Base-by-base conservation (phyloP, 2,888 invertebrate species). In the Callinectes sapidus region DNA sequence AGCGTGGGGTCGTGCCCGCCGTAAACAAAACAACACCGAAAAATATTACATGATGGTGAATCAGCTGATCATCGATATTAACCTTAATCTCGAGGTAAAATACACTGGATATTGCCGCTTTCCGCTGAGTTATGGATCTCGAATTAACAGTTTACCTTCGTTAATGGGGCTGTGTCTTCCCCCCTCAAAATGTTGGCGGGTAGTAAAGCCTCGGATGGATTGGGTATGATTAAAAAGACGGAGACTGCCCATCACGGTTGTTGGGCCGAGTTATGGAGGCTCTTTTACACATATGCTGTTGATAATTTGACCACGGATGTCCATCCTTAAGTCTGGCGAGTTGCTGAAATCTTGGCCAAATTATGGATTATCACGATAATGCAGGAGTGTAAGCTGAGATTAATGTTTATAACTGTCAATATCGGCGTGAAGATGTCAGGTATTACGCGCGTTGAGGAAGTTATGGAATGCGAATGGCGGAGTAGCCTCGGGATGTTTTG, bases 281-380 rank as follows among this genome's bases (percentile, higher is more conserved):
- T 92, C 92, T 92, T 92, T 92, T 92, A 92, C 92, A 92, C 92
- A 92, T 92, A 92, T 92, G 92, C 92, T 92, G 90, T 92, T 87
- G 92, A 90, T 92, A 92, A 92, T 92, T 92, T 92, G 90, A 90
- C 90, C 87, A 39, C 92, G 92, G 90, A 92, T 90, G 87, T 92
- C 92, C 92, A 81, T 90, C 66, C 90, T 92, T 92, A 92, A 61
- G 92, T 35, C 87, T 71, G 86, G 92, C 28, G 85, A 90, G 92
- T 92, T 92, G 92, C 92, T 92, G 92, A 92, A 92, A 92, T 92
- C 92, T 71, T 92, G 92, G 87, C 87, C 90, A 92, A 90, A 92
- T 90, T 92, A 92, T 87, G 92, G 92, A 92, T 90, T 90, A 92
- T 92, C 90, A 61, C 86, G 87, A 90, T 92, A 92, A 92, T 92